Base-by-base conservation (phyloP, 1,140 invertebrate genomes). In the Leptestheria dahalacensis region DNA sequence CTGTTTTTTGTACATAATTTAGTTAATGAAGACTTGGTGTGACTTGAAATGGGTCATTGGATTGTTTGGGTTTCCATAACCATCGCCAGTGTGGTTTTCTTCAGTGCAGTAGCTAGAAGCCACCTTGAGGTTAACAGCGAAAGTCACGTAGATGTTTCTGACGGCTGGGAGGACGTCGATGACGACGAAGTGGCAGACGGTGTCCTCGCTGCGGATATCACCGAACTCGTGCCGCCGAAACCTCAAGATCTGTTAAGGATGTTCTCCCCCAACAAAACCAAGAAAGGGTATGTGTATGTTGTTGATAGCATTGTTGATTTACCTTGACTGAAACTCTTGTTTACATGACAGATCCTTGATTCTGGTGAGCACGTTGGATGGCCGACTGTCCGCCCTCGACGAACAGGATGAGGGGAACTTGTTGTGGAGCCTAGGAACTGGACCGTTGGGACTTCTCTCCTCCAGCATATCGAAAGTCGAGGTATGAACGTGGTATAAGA, bases 291-390 rank as follows among this genome's bases (percentile, higher is more conserved):
- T 41, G 15, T 41, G 15, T 41, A 41, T 41, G 33, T 41, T 41
- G n/a, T n/a, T n/a, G n/a, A n/a, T n/a, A n/a, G n/a, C n/a, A n/a
- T n/a, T n/a, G n/a, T n/a, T n/a, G n/a, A n/a, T n/a, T n/a, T n/a
- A n/a, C n/a, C n/a, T n/a, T n/a, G n/a, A n/a, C n/a, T n/a, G n/a
- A n/a, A n/a, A n/a, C n/a, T n/a, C n/a, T n/a, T n/a, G n/a, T n/a
- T n/a, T n/a, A n/a, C n/a, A n/a, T n/a, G n/a, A n/a, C 33, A 55
- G 53, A 2, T 20, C 25, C 12, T 18, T 89, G 41, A 69, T 93
- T 12, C 79, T 91, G 66, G 82, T 95, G 24, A 91, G 86, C 66
- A 92, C 89, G 29, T 72, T 94, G 49, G 90, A 95, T 81, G 91
- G 91, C 2, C 78, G 79, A 62, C 62, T 95, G 26, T 82, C 85